These are phyloP conservation scores for Acipenser oxyrinchus DNA, from an alignment of 2,797 vertebrate genomes.

Conservation along the genomic window DNA sequence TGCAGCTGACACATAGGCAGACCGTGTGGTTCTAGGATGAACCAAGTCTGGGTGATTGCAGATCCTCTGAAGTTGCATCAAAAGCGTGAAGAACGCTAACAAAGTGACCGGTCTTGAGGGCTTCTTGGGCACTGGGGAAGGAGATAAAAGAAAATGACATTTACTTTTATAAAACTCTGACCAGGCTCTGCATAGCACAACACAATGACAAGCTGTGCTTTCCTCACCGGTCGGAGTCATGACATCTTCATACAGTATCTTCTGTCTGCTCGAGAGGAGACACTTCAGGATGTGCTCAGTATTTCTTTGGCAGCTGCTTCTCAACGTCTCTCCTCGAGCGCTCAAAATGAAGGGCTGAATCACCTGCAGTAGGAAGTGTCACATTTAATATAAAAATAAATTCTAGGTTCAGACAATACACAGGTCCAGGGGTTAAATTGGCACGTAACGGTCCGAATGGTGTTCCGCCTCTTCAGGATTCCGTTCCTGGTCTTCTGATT, in stretches of 20 bases:
- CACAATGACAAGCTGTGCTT: not conserved
- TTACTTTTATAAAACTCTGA: no score
- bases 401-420: no score
- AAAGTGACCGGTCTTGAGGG: constrained; percentile 85
- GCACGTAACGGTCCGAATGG: no score
- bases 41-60: constrained; percentile 89
- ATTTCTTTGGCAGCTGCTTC: constrained; percentile 85
- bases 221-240: constrained; percentile 75
- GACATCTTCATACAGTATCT: constrained; percentile 83
- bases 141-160: constrained; percentile 9
- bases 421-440: no score
- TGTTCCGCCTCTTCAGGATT: no score
- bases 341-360: constrained; percentile 83
- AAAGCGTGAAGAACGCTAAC: constrained; percentile 83
- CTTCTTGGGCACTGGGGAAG: constrained; percentile 71
- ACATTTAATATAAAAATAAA: no score
- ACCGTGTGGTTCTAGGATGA: constrained; percentile 60
- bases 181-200: no score
- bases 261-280: constrained; percentile 74
- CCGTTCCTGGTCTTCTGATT: no score
- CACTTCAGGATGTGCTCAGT: constrained; percentile 84
- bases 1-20: constrained; percentile 61
- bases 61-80: constrained; percentile 85
- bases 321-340: constrained; percentile 84
- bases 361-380: constrained; percentile 52